Evolutionary conservation across 2,113 vertebrate species (phyloP).

Genomic region (Chrysochloris asiatica): DNA sequence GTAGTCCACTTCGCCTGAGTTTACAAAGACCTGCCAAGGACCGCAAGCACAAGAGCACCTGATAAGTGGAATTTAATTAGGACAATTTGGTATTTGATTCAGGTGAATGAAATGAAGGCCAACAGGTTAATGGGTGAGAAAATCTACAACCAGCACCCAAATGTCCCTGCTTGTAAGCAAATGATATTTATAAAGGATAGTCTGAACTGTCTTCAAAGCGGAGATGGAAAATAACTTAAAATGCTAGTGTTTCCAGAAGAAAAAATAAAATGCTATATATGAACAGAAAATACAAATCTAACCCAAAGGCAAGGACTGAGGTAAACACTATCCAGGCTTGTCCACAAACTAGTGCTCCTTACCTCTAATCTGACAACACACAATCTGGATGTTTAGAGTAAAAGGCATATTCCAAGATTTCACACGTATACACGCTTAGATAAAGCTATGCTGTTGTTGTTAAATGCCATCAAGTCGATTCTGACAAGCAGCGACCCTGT

Average conservation of each 20-base stretch:
- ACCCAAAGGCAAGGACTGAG: background rate
- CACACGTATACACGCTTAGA: background rate
- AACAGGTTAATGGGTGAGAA: constrained; percentile 10
- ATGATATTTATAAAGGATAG: background rate
- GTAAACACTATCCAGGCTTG: background rate
- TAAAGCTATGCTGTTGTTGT: background rate
- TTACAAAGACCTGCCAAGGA: background rate
- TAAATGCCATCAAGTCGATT: no score
- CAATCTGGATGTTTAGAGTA: background rate
- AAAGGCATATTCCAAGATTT: background rate
- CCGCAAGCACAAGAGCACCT: background rate
- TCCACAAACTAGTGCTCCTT: background rate
- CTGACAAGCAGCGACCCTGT: no score
- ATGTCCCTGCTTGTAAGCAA: background rate
- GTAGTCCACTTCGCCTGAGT: background rate
- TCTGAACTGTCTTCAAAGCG: constrained; percentile 20
- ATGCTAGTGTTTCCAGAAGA: background rate
- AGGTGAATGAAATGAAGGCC: background rate
- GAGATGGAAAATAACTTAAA: constrained; percentile 33
- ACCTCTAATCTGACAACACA: background rate
- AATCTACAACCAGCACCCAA: background rate
- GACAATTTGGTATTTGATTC: background rate
- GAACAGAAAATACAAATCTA: background rate
- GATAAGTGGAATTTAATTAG: background rate
- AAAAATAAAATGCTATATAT: background rate